A percentile compares a stretch with the other conserved stretches of the same genome.
Conservation (phyloP, 2,113 vertebrate genomes). For the Platichthys stellatus region DNA sequence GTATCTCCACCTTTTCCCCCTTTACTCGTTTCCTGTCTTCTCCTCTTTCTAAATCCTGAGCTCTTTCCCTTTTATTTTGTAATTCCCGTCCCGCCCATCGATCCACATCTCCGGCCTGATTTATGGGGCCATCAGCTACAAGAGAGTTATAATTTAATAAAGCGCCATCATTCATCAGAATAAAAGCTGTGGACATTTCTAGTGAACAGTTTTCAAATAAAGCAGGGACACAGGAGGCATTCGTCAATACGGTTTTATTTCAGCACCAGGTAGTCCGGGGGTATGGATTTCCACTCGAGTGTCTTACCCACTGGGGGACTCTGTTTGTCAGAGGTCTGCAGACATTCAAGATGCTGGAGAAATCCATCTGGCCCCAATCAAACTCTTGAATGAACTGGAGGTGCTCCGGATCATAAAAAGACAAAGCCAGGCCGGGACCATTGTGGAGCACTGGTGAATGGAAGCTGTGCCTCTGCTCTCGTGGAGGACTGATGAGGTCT, state of each 20-base stretch:
- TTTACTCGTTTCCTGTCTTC: neutral
- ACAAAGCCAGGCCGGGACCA: neutral
- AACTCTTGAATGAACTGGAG: conserved; percentile 26
- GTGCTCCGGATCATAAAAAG: conserved; percentile 14
- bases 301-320: neutral
- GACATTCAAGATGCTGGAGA: conserved; percentile 3
- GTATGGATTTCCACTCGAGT: conserved; percentile 50
- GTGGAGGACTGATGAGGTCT: neutral
- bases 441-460: conserved; percentile 4
- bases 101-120: conserved; percentile 1
- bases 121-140: conserved; percentile 14
- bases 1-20: neutral
- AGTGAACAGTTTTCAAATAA: conserved; percentile 17
- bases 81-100: too few species aligned
- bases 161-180: conserved; percentile 30
- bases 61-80: neutral
- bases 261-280: neutral
- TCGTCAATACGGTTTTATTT: conserved; percentile 17
- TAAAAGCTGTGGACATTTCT: conserved; percentile 13
- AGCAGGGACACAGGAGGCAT: conserved; percentile 31
- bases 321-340: conserved; percentile 13
- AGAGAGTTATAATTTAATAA: conserved; percentile 22
- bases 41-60: neutral
- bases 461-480: neutral
- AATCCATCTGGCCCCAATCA: conserved; percentile 57